phyloP scores from a whole-genome alignment of 37 sponge, comb jelly and placozoan species.

The Oscarella lobularis region DNA sequence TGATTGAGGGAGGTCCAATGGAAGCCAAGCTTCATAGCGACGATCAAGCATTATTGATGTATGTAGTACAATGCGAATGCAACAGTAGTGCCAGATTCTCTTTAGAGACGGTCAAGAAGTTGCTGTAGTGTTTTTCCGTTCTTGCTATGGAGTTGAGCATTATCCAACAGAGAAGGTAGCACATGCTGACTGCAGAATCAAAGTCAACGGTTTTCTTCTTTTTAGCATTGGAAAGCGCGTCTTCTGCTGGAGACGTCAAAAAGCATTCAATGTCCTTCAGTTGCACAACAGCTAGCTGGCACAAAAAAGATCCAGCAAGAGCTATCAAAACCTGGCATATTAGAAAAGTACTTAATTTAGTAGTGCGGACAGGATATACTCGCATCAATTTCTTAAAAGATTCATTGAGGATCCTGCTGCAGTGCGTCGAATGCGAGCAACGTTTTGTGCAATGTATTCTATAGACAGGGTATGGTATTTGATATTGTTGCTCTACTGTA shows the following conservation, averaged over 20 bases:
- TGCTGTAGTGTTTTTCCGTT: constrained; percentile 51
- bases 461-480: not conserved
- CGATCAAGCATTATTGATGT: not conserved
- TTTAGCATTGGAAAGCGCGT: not conserved
- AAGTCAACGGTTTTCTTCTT: not conserved
- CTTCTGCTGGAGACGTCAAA: not conserved
- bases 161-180: constrained; percentile 51
- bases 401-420: not conserved
- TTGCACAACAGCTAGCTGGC: not conserved
- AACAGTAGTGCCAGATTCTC: not conserved
- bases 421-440: not conserved
- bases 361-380: not conserved
- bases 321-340: not conserved
- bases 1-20: not conserved
- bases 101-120: constrained; percentile 33
- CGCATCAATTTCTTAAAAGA: not conserved
- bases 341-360: not conserved
- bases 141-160: constrained; percentile 32
- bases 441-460: not conserved
- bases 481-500: no score
- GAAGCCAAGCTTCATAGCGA: not conserved
- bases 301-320: not conserved
- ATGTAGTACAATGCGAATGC: not conserved
- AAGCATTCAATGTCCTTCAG: not conserved
- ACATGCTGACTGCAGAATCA: no score